phyloP scores from a whole-genome alignment of 2,113 vertebrate genomes.

The Hyperopisus bebe region DNA sequence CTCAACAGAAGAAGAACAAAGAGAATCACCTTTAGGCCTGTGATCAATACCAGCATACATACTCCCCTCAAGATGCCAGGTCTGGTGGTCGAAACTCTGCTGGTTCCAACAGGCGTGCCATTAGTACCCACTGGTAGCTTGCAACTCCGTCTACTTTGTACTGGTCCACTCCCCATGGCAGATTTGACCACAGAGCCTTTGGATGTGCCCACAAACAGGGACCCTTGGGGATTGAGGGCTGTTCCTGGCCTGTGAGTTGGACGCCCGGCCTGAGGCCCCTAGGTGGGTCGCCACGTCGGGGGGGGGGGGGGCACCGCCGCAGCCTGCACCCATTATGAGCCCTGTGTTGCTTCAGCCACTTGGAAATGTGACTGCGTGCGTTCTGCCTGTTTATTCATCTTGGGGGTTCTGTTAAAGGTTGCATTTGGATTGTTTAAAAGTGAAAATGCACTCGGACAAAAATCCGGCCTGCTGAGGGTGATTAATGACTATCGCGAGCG shows the following conservation, averaged over 20 bases:
- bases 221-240: neutral
- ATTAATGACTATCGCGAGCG: neutral
- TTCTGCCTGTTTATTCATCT: constrained; percentile 11
- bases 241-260: neutral
- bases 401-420: neutral
- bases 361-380: neutral
- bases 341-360: neutral
- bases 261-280: neutral
- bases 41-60: neutral
- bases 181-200: neutral
- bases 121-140: neutral
- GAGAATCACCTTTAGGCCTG: neutral
- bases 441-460: neutral
- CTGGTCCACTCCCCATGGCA: neutral
- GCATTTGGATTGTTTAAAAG: neutral
- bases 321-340: neutral
- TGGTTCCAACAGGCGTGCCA: neutral
- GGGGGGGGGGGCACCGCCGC: neutral
- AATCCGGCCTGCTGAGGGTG: neutral
- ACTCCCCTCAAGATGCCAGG: neutral
- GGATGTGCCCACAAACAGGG: neutral
- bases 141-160: neutral
- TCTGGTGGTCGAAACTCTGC: neutral
- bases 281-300: neutral
- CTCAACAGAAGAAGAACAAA: neutral